phyloP scores from a whole-genome alignment of 2,797 vertebrate genomes.

The Urocyon cinereoargenteus region DNA sequence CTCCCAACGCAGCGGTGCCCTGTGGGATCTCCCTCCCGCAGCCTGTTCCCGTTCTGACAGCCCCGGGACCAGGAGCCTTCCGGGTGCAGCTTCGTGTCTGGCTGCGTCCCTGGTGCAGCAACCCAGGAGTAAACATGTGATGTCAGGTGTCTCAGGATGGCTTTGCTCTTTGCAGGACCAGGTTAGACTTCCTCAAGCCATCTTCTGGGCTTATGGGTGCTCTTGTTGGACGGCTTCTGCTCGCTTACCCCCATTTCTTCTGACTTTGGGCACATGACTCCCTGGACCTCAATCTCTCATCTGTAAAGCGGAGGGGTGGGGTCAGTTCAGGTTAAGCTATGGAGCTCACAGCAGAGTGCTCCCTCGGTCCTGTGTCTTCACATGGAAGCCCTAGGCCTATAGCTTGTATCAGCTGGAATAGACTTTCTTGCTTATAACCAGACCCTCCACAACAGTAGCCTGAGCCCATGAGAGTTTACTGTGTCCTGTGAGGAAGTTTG shows the following conservation, averaged over 20 bases:
- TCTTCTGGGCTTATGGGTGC: fast-evolving
- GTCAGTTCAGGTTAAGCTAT: fast-evolving
- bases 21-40: fast-evolving
- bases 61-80: fast-evolving
- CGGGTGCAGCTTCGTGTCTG: fast-evolving
- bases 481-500: not conserved
- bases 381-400: not conserved
- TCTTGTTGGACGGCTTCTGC: too few species aligned
- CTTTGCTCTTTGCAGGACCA: not conserved
- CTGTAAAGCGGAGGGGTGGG: not conserved
- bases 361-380: not conserved
- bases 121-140: fast-evolving
- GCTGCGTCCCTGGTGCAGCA: not conserved
- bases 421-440: not conserved
- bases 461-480: not conserved
- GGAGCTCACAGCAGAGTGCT: fast-evolving
- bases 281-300: not conserved
- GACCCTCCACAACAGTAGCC: fast-evolving
- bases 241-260: fast-evolving
- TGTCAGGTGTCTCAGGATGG: fast-evolving
- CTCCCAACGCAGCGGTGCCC: fast-evolving
- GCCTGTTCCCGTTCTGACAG: fast-evolving
- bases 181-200: fast-evolving
- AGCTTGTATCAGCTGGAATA: fast-evolving
- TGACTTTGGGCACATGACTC: not conserved